Conservation (phyloP, 2,888 invertebrate species). For the Megastigmus dorsalis region DNA sequence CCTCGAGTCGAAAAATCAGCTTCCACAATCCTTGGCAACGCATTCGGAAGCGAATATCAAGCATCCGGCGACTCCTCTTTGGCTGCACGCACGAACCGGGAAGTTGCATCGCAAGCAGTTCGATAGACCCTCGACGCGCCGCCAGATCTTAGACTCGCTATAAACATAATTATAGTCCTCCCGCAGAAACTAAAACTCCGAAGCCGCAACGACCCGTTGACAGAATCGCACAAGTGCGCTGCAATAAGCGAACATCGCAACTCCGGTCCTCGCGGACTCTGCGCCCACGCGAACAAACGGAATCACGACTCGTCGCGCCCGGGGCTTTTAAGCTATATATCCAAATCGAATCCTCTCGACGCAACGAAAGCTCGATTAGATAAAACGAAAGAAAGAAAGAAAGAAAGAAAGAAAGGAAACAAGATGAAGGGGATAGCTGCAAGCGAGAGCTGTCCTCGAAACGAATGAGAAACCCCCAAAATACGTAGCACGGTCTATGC, state of each 20-base stretch:
- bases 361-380: no score
- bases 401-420: conserved; percentile 5
- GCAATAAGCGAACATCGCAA: conserved; percentile 41
- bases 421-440: background rate
- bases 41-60: no score
- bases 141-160: no score
- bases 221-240: conserved; percentile 34
- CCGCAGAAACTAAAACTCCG: background rate
- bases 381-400: background rate
- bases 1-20: no score
- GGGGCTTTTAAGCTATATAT: no score
- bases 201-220: background rate
- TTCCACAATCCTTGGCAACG: no score
- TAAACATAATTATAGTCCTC: background rate
- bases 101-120: conserved; percentile 13
- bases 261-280: conserved; percentile 12
- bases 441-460: no score
- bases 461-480: background rate
- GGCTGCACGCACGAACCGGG: no score
- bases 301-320: no score
- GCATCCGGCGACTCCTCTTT: no score
- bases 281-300: background rate
- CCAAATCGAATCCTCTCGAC: no score
- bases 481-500: conserved; percentile 35
- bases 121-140: background rate